Evolutionary conservation across 1,140 invertebrate genomes (phyloP).

Genomic region (Harlomillsia oculata): DNA sequence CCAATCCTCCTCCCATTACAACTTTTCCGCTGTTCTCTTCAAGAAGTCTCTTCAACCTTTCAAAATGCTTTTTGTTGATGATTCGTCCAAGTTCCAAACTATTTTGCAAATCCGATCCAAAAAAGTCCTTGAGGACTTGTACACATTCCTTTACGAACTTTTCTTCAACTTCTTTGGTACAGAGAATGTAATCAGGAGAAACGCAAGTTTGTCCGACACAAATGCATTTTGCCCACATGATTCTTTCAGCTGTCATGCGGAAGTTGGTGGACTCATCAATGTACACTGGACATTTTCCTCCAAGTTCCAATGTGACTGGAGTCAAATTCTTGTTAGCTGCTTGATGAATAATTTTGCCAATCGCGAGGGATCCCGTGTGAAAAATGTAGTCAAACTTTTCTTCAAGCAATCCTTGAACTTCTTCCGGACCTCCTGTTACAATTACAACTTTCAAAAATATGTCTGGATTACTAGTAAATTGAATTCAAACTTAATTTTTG

Average conservation of each 20-base stretch:
- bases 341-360: conserved; percentile 49
- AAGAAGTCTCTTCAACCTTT: conserved; percentile 12
- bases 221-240: conserved; percentile 93
- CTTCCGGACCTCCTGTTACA: conserved; percentile 29
- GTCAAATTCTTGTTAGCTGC: conserved; percentile 53
- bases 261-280: conserved; percentile 70
- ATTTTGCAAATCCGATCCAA: conserved; percentile 43
- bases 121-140: conserved; percentile 45
- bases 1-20: conserved; percentile 40
- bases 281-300: conserved; percentile 62
- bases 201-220: conserved; percentile 74
- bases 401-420: conserved; percentile 47
- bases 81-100: conserved; percentile 47
- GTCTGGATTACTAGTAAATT: neutral
- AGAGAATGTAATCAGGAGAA: conserved; percentile 57
- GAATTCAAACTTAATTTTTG: neutral
- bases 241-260: conserved; percentile 58
- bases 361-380: conserved; percentile 50
- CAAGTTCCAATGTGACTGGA: conserved; percentile 55
- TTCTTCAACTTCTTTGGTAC: conserved; percentile 39
- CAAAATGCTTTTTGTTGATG: conserved; percentile 42
- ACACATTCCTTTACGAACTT: conserved; percentile 37
- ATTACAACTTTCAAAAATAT: neutral
- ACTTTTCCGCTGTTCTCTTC: conserved; percentile 30
- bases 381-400: conserved; percentile 56